These are phyloP conservation scores for Rhabdomys pumilio DNA, from an alignment of 2,797 vertebrate genomes.

Conservation along the genomic window DNA sequence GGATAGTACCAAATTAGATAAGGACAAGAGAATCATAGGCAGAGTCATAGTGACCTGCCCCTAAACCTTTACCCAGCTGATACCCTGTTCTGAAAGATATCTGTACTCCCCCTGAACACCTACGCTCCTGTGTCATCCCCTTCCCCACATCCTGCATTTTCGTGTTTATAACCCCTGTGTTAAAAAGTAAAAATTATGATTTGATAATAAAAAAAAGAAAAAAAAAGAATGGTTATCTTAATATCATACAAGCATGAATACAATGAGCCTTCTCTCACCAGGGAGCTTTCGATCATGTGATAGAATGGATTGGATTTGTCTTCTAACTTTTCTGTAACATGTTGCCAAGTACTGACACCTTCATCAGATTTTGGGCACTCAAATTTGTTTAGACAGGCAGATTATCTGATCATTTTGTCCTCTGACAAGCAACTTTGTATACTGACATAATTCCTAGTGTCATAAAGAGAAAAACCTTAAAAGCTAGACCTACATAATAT, in stretches of 20 bases:
- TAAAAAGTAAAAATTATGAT: too few relatives aligned
- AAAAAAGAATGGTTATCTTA: conserved; percentile 34
- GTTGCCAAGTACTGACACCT: conserved; percentile 17
- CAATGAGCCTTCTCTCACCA: conserved; percentile 26
- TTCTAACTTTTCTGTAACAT: conserved; percentile 14
- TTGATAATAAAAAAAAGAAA: too few relatives aligned
- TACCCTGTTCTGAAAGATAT: too few relatives aligned
- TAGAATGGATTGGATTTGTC: conserved; percentile 58
- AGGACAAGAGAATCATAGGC: too few relatives aligned
- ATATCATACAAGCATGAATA: conserved; percentile 55
- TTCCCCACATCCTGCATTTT: too few relatives aligned
- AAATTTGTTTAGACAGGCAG: conserved; percentile 54
- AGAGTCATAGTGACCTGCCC: too few relatives aligned
- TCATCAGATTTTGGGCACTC: conserved; percentile 52
- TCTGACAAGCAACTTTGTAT: conserved; percentile 41
- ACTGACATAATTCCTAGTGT: conserved; percentile 25
- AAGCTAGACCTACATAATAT: neutral
- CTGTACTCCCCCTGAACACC: too few relatives aligned
- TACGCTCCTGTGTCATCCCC: too few relatives aligned
- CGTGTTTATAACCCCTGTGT: too few relatives aligned
- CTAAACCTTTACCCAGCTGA: too few relatives aligned
- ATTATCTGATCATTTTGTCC: conserved; percentile 19
- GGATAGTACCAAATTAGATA: too few relatives aligned
- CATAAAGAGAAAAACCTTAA: conserved; percentile 13
- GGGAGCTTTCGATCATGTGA: conserved; percentile 21